Conservation (phyloP, 2,797 vertebrate species). For the Paguma larvata region DNA sequence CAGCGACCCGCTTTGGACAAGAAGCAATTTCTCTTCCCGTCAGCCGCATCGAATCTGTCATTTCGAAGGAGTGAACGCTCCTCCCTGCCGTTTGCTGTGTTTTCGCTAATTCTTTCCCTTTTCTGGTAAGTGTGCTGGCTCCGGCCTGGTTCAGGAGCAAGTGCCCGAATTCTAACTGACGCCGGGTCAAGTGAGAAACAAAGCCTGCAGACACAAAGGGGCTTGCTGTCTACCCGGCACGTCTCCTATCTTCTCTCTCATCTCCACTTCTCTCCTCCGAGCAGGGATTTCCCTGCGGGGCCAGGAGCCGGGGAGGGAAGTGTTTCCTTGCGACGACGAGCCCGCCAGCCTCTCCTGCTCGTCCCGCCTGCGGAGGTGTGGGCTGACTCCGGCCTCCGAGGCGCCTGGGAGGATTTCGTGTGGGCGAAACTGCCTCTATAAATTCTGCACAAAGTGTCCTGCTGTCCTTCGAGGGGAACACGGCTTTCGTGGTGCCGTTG, state of each 20-base stretch:
- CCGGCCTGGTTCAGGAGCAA: background rate
- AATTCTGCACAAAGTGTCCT: background rate
- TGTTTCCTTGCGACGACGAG: background rate
- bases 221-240: fast-evolving
- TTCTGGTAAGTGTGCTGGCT: background rate
- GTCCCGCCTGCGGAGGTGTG: background rate
- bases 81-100: background rate
- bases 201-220: background rate
- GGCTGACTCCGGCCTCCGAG: background rate
- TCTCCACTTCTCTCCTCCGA: background rate
- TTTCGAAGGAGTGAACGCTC: background rate
- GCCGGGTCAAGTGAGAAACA: background rate
- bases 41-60: background rate
- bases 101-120: background rate
- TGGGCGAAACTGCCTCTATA: background rate
- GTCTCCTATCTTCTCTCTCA: background rate
- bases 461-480: background rate
- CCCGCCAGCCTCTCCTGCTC: fast-evolving
- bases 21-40: background rate
- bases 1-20: background rate
- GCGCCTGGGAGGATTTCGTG: background rate
- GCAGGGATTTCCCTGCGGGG: background rate
- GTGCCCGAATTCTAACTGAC: background rate
- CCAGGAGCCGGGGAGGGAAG: background rate
- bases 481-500: background rate